Conservation (phyloP, 2,888 invertebrate genomes). For the Drosophila colorata region DNA sequence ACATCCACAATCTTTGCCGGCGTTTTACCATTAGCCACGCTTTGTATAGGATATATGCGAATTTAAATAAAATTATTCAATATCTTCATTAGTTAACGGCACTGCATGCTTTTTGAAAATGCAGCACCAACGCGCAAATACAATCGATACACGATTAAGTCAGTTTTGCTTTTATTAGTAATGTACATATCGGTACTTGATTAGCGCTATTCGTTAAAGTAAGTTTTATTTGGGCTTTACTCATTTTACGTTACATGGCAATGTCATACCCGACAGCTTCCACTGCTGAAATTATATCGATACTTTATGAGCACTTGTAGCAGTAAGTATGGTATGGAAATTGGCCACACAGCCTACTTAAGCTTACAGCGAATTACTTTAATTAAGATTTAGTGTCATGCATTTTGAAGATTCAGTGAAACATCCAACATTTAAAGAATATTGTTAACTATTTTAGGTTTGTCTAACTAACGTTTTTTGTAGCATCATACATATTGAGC, state of each 20-base stretch:
- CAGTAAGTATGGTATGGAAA: too few species aligned
- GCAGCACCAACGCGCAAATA: constrained; percentile 52
- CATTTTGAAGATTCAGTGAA: too few species aligned
- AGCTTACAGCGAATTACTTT: too few species aligned
- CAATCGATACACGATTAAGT: constrained; percentile 41
- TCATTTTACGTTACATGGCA: background rate
- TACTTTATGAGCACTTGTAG: too few species aligned
- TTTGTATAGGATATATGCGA: constrained; percentile 76
- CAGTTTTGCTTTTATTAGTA: background rate
- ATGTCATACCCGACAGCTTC: background rate
- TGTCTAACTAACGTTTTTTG: too few species aligned
- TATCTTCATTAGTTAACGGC: constrained; percentile 68
- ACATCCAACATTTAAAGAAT: too few species aligned
- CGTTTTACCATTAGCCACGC: constrained; percentile 73
- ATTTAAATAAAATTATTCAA: constrained; percentile 80
- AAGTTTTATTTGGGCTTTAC: background rate
- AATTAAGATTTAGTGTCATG: too few species aligned
- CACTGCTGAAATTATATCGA: background rate
- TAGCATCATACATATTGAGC: too few species aligned
- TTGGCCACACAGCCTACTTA: too few species aligned
- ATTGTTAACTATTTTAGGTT: too few species aligned
- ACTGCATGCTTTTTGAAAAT: constrained; percentile 53
- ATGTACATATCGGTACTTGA: constrained; percentile 2
- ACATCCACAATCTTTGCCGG: constrained; percentile 65
- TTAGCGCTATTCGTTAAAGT: background rate